Evolutionary conservation across 1,140 invertebrate species (phyloP).

Genomic region (Aphidius gifuensis): DNA sequence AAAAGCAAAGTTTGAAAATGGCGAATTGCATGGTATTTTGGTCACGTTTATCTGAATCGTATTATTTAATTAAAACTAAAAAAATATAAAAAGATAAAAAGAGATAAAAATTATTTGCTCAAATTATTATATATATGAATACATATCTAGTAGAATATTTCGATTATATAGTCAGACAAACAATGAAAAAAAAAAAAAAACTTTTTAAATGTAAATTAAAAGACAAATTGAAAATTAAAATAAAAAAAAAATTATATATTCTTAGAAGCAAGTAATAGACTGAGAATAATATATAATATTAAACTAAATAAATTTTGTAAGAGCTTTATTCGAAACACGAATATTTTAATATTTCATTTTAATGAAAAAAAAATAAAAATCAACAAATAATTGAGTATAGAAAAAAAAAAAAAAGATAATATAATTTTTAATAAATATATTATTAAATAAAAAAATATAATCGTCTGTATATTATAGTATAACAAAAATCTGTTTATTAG

Average conservation of each 20-base stretch:
- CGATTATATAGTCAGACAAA: not conserved
- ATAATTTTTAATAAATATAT: conserved; percentile 34
- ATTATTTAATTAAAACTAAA: conserved; percentile 39
- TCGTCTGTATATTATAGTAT: not conserved
- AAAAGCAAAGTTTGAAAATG: conserved; percentile 4
- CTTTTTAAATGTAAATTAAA: not conserved
- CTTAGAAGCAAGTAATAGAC: no score
- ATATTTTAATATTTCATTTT: no score
- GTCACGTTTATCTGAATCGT: conserved; percentile 33
- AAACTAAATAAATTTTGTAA: no score
- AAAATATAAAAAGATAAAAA: conserved; percentile 9
- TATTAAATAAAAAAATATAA: conserved; percentile 2
- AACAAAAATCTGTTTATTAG: conserved; percentile 34
- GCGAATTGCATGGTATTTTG: conserved; percentile 33
- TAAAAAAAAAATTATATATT: not conserved
- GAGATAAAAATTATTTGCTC: conserved; percentile 15
- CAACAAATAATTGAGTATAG: no score
- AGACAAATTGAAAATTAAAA: conserved; percentile 1
- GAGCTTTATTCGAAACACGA: no score
- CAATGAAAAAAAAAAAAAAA: not conserved
- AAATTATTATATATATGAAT: not conserved
- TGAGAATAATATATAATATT: no score
- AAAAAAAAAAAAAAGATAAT: conserved; percentile 21
- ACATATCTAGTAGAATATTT: not conserved
- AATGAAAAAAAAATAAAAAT: no score